Evolutionary conservation across 2,888 invertebrate species (phyloP).

Genomic region (Phasia obesa): DNA sequence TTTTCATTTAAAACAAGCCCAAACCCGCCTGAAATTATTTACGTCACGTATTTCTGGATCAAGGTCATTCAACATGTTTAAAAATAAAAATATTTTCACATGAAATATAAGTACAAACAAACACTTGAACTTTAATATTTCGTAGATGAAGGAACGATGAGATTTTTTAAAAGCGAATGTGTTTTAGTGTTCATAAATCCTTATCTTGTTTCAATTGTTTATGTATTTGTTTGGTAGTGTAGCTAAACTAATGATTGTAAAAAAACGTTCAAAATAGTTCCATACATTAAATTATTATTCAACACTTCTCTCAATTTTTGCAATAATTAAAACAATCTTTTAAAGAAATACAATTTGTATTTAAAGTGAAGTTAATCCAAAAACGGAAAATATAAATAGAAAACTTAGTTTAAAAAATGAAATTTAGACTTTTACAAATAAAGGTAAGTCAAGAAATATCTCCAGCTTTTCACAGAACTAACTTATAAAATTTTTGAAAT

Average conservation of each 20-base stretch:
- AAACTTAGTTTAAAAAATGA: constrained; percentile 35
- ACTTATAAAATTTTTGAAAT: too few relatives aligned
- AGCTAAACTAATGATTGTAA: constrained; percentile 35
- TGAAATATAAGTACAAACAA: constrained; percentile 29
- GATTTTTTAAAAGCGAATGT: background rate
- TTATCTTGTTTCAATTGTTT: constrained; percentile 44
- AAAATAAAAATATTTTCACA: background rate
- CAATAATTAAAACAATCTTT: too few relatives aligned
- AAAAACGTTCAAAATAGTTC: constrained; percentile 16
- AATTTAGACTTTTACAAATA: constrained; percentile 23
- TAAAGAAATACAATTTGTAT: background rate
- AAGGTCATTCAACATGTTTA: constrained; percentile 42
- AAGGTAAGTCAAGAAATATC: constrained; percentile 49
- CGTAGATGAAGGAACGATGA: constrained; percentile 1
- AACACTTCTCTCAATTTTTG: constrained; percentile 20
- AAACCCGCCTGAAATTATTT: constrained; percentile 7
- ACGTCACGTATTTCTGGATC: constrained; percentile 37
- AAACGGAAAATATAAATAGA: background rate
- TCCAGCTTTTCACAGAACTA: too few relatives aligned
- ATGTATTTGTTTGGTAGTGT: constrained; percentile 33
- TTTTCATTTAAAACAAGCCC: background rate
- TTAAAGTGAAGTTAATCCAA: background rate
- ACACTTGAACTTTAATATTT: constrained; percentile 35
- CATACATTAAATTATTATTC: constrained; percentile 28
- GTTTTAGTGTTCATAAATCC: constrained; percentile 16